Evolutionary conservation across 2,888 invertebrate species (phyloP).

Genomic region (Conchocele bisecta): DNA sequence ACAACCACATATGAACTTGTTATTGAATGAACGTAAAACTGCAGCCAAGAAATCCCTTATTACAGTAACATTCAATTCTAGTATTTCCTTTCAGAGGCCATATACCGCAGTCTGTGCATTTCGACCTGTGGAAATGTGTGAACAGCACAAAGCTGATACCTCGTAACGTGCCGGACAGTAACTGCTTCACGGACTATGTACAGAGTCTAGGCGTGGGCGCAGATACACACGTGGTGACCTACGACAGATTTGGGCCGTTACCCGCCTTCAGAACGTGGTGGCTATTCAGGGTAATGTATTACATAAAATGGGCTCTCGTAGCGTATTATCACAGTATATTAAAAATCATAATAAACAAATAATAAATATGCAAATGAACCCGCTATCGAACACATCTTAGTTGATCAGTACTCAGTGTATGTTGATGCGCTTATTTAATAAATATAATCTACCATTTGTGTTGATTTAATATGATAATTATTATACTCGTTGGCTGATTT

Average conservation of each 20-base stretch:
- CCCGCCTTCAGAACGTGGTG: constrained; percentile 70
- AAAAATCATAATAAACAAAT: too few relatives aligned
- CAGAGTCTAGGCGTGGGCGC: constrained; percentile 64
- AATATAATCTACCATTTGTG: too few relatives aligned
- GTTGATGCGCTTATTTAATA: too few relatives aligned
- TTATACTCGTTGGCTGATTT: too few relatives aligned
- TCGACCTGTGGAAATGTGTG: constrained; percentile 64
- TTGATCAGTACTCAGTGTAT: too few relatives aligned
- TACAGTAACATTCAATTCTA: too few relatives aligned
- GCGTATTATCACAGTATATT: too few relatives aligned
- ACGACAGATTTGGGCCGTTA: constrained; percentile 66
- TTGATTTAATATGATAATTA: too few relatives aligned
- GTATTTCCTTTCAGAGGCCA: constrained; percentile 59
- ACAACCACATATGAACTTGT: too few relatives aligned
- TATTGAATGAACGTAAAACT: too few relatives aligned
- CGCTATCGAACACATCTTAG: neutral
- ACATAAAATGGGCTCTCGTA: too few relatives aligned
- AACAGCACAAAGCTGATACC: constrained; percentile 53
- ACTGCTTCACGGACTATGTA: constrained; percentile 68
- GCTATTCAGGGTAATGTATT: constrained; percentile 68
- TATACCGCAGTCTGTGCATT: constrained; percentile 67
- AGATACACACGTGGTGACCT: constrained; percentile 69
- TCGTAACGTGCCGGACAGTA: constrained; percentile 61
- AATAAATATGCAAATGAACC: neutral
- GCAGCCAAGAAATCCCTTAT: too few relatives aligned